These are phyloP conservation scores for Cephus nigrinus DNA, from an alignment of 2,888 invertebrate species.

Conservation along the genomic window DNA sequence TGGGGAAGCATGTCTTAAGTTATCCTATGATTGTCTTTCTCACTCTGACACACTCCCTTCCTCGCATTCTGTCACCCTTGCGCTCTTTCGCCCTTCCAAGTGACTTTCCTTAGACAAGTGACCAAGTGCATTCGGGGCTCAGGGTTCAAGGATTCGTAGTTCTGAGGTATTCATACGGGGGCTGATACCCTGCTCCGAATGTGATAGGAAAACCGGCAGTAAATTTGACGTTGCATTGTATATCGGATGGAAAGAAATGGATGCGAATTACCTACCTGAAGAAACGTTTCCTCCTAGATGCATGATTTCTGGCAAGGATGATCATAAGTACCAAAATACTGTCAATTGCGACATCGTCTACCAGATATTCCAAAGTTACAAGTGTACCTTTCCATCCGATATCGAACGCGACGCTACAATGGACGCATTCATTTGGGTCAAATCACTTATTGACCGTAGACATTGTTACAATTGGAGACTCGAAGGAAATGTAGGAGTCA, in stretches of 20 bases:
- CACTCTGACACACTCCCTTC: not conserved
- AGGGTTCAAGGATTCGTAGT: not conserved
- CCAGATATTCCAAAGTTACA: not conserved
- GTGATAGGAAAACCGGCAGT: not conserved
- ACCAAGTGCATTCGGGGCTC: not conserved
- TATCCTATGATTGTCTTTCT: not conserved
- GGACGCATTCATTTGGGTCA: not conserved
- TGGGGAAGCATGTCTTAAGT: not conserved
- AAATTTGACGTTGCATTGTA: conserved; percentile 12
- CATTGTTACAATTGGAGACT: conserved; percentile 3
- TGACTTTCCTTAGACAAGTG: too few species aligned
- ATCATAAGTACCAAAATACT: not conserved
- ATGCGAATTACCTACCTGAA: not conserved
- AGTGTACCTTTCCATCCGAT: conserved; percentile 4
- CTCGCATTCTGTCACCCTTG: not conserved
- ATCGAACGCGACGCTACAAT: conserved; percentile 12
- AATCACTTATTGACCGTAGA: conserved; percentile 1
- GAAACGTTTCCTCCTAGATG: not conserved
- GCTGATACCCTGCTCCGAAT: not conserved
- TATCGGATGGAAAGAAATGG: conserved; percentile 6
- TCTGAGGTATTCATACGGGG: not conserved
- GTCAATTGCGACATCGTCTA: not conserved
- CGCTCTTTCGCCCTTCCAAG: not conserved
- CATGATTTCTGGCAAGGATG: not conserved
- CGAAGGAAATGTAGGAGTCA: conserved; percentile 12